Percentiles rank a stretch among this genome's conserved stretches.
phyloP scores from a whole-genome alignment of 1,140 invertebrate genomes.

The Drosophila cardini region DNA sequence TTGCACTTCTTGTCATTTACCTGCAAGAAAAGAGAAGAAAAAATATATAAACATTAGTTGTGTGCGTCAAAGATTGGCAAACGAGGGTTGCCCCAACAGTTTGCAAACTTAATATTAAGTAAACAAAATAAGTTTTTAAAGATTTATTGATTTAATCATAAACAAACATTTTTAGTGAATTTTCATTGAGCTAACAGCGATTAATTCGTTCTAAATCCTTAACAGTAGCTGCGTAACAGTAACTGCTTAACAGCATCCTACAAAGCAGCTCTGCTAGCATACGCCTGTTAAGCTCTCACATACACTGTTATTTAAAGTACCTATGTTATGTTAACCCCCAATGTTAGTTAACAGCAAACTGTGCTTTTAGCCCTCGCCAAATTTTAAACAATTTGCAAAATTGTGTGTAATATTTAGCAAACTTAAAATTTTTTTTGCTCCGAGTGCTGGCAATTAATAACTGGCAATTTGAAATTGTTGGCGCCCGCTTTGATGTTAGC shows the following conservation, averaged over 20 bases:
- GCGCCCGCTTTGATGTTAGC: constrained; percentile 45
- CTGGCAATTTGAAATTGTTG: constrained; percentile 41
- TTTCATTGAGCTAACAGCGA: background rate
- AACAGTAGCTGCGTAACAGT: background rate
- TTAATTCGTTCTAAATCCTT: background rate
- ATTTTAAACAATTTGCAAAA: constrained; percentile 10
- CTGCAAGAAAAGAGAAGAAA: constrained; percentile 58
- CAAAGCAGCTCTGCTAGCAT: too few species aligned
- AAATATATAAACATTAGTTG: constrained; percentile 36
- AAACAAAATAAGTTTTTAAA: background rate
- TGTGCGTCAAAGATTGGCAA: constrained; percentile 27
- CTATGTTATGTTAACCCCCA: background rate
- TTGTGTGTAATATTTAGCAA: constrained; percentile 34
- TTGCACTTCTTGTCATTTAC: constrained; percentile 57
- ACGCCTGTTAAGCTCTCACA: background rate
- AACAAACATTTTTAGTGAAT: background rate
- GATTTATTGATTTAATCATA: too few species aligned
- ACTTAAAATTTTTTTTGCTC: background rate
- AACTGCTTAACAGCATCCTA: too few species aligned
- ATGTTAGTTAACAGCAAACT: constrained; percentile 2
- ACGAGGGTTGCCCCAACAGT: constrained; percentile 15
- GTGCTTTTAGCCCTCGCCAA: background rate
- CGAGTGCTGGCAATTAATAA: constrained; percentile 42
- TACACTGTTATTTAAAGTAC: background rate
- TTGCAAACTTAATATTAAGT: background rate